phyloP scores from a whole-genome alignment of 2,888 invertebrate genomes.

The Lissocephala sabroskyi region DNA sequence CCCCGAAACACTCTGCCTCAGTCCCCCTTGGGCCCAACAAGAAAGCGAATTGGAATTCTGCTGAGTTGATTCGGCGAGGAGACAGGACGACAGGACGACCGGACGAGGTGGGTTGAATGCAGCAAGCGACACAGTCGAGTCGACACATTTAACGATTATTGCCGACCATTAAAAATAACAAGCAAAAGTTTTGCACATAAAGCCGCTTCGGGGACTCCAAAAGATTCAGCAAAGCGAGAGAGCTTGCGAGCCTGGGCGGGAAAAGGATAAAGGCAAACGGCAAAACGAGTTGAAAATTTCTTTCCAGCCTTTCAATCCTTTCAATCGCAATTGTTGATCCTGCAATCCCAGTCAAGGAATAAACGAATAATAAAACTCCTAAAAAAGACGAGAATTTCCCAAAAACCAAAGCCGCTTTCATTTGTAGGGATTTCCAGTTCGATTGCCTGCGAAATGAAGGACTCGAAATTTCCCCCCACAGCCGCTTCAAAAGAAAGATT shows the following conservation, averaged over 20 bases:
- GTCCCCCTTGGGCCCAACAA: background rate
- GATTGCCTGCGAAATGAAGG: too few relatives aligned
- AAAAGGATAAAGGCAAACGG: background rate
- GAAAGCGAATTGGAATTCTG: slow-evolving; percentile 18
- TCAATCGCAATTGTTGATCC: slow-evolving; percentile 66
- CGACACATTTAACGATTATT: slow-evolving; percentile 72
- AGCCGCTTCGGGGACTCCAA: slow-evolving; percentile 65
- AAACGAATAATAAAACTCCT: too few relatives aligned
- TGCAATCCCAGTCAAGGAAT: slow-evolving; percentile 36
- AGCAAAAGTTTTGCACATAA: slow-evolving; percentile 71
- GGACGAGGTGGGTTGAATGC: too few relatives aligned
- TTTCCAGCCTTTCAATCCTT: slow-evolving; percentile 56
- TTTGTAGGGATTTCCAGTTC: too few relatives aligned
- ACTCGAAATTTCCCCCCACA: too few relatives aligned
- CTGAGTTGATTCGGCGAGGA: slow-evolving; percentile 30
- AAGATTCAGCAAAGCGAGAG: background rate
- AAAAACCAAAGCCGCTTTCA: too few relatives aligned
- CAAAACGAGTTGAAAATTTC: slow-evolving; percentile 28
- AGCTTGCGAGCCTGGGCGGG: too few relatives aligned
- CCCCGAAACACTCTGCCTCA: background rate
- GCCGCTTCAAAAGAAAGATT: too few relatives aligned
- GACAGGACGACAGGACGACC: slow-evolving; percentile 15
- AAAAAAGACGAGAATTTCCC: too few relatives aligned
- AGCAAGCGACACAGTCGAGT: slow-evolving; percentile 36
- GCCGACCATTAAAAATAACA: slow-evolving; percentile 71